Conservation (phyloP, 2,797 vertebrate species). For the Arrhamphus sclerolepis region DNA sequence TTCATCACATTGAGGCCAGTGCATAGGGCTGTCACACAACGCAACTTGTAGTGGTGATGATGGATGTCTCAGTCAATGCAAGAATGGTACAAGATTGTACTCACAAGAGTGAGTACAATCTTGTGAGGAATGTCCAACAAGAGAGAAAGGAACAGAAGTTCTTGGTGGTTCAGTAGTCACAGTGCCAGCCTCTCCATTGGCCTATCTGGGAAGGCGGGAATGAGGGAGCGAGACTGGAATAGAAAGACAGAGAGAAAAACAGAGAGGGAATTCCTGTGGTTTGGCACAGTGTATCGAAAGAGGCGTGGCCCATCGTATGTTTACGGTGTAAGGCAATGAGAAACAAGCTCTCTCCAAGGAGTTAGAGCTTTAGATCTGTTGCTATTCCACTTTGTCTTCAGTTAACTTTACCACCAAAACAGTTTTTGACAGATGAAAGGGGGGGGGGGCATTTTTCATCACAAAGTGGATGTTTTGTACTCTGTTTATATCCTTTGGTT, state of each 20-base stretch:
- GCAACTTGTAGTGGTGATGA: conserved; percentile 19
- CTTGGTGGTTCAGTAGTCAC: conserved; percentile 60
- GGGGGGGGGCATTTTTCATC: conserved; percentile 22
- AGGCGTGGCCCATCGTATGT: conserved; percentile 77
- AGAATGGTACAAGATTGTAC: conserved; percentile 10
- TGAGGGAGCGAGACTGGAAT: conserved; percentile 70
- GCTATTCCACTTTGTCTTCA: conserved; percentile 54
- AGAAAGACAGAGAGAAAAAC: conserved; percentile 68
- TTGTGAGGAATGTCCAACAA: conserved; percentile 63
- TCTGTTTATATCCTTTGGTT: conserved; percentile 14
- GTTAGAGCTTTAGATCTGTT: conserved; percentile 53
- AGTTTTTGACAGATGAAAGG: conserved; percentile 51
- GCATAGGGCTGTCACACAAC: conserved; percentile 42
- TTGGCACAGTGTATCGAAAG: conserved; percentile 73
- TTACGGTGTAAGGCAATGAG: conserved; percentile 77
- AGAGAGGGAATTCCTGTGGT: conserved; percentile 83
- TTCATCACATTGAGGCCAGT: conserved; percentile 45
- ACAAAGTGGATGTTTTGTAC: conserved; percentile 7
- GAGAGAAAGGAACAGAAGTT: conserved; percentile 47
- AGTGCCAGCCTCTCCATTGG: conserved; percentile 68
- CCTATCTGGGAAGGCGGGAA: conserved; percentile 75
- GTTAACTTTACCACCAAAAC: conserved; percentile 40
- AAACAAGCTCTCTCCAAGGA: conserved; percentile 72
- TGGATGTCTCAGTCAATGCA: conserved; percentile 20
- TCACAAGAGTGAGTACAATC: conserved; percentile 15